Evolutionary conservation across 2,888 invertebrate genomes (phyloP).

Genomic region (Tuberolachnus salignus): DNA sequence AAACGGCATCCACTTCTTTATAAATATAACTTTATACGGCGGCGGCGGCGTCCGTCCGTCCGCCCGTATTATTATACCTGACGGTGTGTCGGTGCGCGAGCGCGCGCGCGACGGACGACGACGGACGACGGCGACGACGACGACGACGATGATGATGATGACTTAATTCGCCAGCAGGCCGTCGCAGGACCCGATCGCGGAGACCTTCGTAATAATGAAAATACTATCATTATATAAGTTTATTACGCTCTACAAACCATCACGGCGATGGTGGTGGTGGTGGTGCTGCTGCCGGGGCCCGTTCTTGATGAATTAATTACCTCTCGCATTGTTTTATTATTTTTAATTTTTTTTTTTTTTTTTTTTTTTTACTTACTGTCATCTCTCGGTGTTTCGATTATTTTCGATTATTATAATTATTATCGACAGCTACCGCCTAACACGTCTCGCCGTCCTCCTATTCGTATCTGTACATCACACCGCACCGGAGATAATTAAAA

Average conservation of each 20-base stretch:
- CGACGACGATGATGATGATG: neutral
- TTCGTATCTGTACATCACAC: neutral
- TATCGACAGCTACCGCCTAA: constrained; percentile 33
- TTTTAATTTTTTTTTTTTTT: neutral
- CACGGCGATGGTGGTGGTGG: neutral
- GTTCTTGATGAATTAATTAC: constrained; percentile 39
- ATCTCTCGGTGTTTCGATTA: constrained; percentile 16
- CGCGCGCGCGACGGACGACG: no score
- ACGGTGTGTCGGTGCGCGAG: neutral
- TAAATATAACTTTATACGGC: no score
- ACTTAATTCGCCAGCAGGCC: constrained; percentile 43
- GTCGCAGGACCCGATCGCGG: neutral
- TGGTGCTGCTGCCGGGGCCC: neutral
- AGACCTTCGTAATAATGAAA: constrained; percentile 11
- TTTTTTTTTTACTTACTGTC: constrained; percentile 20
- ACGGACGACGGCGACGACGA: no score
- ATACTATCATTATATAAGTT: neutral
- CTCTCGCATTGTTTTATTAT: constrained; percentile 26
- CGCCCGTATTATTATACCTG: neutral
- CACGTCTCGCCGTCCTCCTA: neutral
- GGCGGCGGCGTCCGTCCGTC: neutral
- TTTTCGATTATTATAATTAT: constrained; percentile 24
- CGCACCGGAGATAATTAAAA: constrained; percentile 30
- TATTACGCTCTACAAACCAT: neutral
- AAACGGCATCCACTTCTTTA: neutral